These are phyloP conservation scores for Strix aluco DNA, from an alignment of 2,113 vertebrate genomes.

Conservation along the genomic window DNA sequence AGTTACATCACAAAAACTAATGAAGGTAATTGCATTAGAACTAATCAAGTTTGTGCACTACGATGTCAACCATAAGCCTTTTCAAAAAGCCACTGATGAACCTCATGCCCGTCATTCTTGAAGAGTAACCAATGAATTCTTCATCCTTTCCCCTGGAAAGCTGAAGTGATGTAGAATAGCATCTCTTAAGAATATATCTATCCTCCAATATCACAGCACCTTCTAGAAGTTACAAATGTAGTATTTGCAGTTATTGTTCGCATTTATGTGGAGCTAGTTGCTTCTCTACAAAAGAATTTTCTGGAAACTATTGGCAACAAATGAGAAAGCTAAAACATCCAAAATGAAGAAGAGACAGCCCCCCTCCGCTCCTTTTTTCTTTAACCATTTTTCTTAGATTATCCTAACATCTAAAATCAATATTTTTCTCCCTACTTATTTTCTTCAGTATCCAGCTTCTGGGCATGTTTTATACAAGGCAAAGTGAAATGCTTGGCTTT, in stretches of 20 bases:
- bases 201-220: not conserved
- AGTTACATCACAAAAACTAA: slow-evolving; percentile 17
- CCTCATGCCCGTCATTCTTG: not conserved
- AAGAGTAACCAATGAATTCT: not conserved
- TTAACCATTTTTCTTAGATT: slow-evolving; percentile 38
- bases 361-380: not conserved
- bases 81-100: not conserved
- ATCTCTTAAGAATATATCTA: not conserved
- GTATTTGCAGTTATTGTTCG: not conserved
- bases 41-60: not conserved
- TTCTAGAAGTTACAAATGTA: not conserved
- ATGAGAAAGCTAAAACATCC: not conserved
- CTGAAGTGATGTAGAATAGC: not conserved
- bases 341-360: not conserved
- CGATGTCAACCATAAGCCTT: not conserved
- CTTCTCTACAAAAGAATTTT: not conserved
- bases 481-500: slow-evolving; percentile 64
- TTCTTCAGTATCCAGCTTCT: slow-evolving; percentile 37
- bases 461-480: slow-evolving; percentile 41
- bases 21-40: not conserved
- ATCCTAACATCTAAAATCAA: slow-evolving; percentile 37
- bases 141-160: not conserved
- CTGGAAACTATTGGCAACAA: not conserved
- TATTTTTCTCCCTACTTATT: slow-evolving; percentile 47
- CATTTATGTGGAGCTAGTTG: not conserved